Base-by-base conservation (phyloP, 2,113 vertebrate genomes). In the Percina caprodes region DNA sequence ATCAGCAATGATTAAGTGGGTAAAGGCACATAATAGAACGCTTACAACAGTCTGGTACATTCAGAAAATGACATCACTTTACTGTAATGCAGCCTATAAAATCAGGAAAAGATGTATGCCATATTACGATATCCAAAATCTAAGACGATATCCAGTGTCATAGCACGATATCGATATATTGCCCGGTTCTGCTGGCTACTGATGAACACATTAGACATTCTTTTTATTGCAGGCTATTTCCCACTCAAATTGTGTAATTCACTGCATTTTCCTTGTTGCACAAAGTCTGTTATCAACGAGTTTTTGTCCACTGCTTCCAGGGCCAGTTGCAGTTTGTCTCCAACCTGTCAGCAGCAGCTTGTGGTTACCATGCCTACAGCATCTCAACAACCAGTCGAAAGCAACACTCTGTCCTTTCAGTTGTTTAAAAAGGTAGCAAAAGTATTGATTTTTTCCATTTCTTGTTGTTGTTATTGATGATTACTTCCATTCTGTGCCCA, bases 211-310 rank as follows among this genome's bases (percentile, higher is more conserved):
- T 5, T 52, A 24, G 3, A 24, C 4, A 23, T 61, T 84, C 56
- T 23, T 86, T 81, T 78, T 15, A 49, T 33, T 73, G 11, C 56
- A 35, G 45, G 23, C 1, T 1, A 16, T 73, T 80, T 56, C 11
- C 84, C 52, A 33, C 51, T 24, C 14, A 12, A 61, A 51, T 49
- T 24, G 19, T 48, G 30, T 61, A 2, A 23, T 62, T 69, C 14
- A 58, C 13, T 21, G 26, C 12, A 55, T 46, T 60, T 30, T 35
- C 59, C 30, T 66, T 70, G 9, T 69, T 26, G 33, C 70, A 61
- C 33, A 66, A 13, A 60, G 75, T 21, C 24, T 46, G n/a, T 74
- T 60, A 87, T 83, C 61, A 81, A 70, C 23, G 75, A 1, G 21
- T 35, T 66, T 1, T 73, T 65, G 48, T 83, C 80, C 23, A 8